These are phyloP conservation scores for Berghia stephanieae DNA, from an alignment of 1,140 invertebrate genomes.

Conservation along the genomic window DNA sequence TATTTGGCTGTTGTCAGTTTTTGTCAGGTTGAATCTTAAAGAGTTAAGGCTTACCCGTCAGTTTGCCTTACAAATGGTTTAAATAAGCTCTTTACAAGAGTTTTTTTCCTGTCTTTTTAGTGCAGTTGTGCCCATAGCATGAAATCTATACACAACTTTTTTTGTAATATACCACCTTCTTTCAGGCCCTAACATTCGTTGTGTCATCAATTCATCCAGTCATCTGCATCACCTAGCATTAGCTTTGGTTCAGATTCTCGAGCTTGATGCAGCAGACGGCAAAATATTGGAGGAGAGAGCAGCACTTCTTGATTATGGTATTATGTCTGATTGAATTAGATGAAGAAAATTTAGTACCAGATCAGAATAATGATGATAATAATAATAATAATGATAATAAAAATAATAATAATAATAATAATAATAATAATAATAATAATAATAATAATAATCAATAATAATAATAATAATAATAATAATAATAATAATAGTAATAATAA, in stretches of 20 bases:
- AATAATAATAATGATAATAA: too few species aligned
- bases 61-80: background rate
- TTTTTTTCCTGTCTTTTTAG: background rate
- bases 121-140: background rate
- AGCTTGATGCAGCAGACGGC: constrained; percentile 53
- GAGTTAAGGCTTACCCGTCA: too few species aligned
- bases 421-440: too few species aligned
- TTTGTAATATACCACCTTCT: too few species aligned
- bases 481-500: too few species aligned
- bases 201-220: constrained; percentile 44
- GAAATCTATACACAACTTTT: background rate
- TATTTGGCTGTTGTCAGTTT: too few species aligned
- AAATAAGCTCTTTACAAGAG: background rate
- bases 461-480: too few species aligned
- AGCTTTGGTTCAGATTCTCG: constrained; percentile 51
- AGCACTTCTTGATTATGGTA: constrained; percentile 47
- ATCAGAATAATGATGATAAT: too few species aligned
- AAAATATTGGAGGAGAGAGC: constrained; percentile 51
- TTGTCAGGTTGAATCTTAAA: too few species aligned
- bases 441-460: too few species aligned
- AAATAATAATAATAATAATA: too few species aligned
- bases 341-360: too few species aligned
- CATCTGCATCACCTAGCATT: constrained; percentile 50
- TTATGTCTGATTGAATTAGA: background rate
- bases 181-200: constrained; percentile 43